Base-by-base conservation (phyloP, 2,797 vertebrate genomes). In the Thaleichthys pacificus region DNA sequence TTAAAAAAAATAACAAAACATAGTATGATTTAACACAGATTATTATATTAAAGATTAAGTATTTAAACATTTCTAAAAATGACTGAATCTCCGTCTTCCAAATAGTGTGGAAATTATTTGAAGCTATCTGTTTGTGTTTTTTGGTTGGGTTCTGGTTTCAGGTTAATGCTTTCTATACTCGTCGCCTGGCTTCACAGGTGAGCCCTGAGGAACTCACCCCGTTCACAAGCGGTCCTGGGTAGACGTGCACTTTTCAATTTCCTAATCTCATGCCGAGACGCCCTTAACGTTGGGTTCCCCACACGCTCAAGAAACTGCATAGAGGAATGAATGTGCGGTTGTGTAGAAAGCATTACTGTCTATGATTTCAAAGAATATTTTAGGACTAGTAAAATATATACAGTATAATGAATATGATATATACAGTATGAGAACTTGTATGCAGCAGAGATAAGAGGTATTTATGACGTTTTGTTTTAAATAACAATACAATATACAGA, bases 41-140 rank as follows among this genome's bases (percentile, higher is more conserved):
- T 84, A 87, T 77, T 78, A 84, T 88, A 84, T 85, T 92, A 88
- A 84, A 26, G 22, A 75, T 77, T 82, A 85, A 86, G 90, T 91
- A 87, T 87, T 77, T 92, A 82, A 87, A 87, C 77, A 75, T 77
- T 89, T 90, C 89, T 86, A 91, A 91, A 73, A 47, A 66, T 63
- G 74, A 57, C 69, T 79, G 89, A 93, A 92, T 91, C 91, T 91
- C 81, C 71, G 93, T 94, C 93, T 94, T 94, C 93, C 93, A 92
- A 85, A 86, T 89, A 81, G 88, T 85, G 89, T 90, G 87, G 85
- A 88, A 86, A 83, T 84, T 87, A 77, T 88, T 85, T 86, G 51
- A 88, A 73, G 78, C 82, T 85, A 22, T 69, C 82, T 81, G 74
- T 85, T 86, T 62, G 42, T 86, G 17, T 69, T 35, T 72, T 72